These are phyloP conservation scores for Ariopsis seemanni DNA, from an alignment of 2,113 vertebrate genomes.

Conservation along the genomic window DNA sequence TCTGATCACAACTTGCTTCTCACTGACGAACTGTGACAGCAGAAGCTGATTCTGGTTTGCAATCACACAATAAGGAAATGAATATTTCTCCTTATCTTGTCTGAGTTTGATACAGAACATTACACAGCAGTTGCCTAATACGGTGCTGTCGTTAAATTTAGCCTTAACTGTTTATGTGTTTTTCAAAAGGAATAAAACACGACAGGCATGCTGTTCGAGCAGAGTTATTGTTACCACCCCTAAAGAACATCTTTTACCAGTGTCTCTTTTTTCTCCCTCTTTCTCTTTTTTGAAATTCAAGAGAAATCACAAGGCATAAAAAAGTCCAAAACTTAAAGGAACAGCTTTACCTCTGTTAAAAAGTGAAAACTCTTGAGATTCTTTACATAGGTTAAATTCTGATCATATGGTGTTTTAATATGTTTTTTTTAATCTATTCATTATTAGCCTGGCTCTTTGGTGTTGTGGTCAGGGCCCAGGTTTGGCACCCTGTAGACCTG, in stretches of 20 bases:
- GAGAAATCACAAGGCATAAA: not conserved
- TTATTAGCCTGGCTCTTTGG: not conserved
- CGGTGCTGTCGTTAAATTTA: not conserved
- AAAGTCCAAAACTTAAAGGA: not conserved
- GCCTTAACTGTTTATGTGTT: not conserved
- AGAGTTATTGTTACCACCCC: not conserved
- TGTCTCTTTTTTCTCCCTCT: not conserved
- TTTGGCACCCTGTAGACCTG: too few species aligned
- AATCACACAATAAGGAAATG: not conserved
- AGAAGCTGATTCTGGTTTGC: not conserved
- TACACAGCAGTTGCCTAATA: not conserved
- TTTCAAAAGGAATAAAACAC: not conserved
- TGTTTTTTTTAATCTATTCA: not conserved
- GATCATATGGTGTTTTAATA: too few species aligned
- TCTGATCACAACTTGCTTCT: not conserved
- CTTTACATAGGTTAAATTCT: not conserved
- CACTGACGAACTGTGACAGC: not conserved
- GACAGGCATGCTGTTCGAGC: not conserved
- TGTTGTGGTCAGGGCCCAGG: too few species aligned
- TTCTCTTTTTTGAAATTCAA: not conserved
- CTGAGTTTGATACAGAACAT: not conserved
- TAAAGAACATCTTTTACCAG: not conserved
- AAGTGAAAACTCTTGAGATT: not conserved
- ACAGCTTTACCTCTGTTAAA: not conserved
- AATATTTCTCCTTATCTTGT: not conserved